Evolutionary conservation across 2,888 invertebrate genomes (phyloP).

Genomic region (Drosophila cracens): DNA sequence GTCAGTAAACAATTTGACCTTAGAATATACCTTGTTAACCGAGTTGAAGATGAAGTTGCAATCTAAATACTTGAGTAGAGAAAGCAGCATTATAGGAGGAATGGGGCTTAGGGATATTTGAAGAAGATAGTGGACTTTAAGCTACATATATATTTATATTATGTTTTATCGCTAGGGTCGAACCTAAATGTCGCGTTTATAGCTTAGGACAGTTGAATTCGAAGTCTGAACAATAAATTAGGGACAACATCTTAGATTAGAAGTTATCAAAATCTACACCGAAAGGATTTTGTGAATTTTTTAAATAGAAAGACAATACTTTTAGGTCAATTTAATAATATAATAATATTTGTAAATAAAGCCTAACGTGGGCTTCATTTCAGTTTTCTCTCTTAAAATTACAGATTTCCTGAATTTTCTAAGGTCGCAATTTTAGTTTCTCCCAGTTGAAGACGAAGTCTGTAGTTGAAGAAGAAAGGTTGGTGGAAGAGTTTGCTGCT

Average conservation of each 20-base stretch:
- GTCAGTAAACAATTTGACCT: conserved; percentile 9
- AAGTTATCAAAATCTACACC: too few species aligned
- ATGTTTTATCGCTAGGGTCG: too few species aligned
- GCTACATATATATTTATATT: too few species aligned
- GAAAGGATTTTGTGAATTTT: too few species aligned
- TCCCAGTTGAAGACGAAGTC: not conserved
- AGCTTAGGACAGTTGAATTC: too few species aligned
- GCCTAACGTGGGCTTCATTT: not conserved
- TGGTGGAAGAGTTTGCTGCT: not conserved
- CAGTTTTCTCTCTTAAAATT: not conserved
- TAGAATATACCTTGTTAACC: not conserved
- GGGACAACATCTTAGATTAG: too few species aligned
- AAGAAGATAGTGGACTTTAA: not conserved
- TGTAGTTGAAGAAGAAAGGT: not conserved
- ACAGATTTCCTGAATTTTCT: too few species aligned
- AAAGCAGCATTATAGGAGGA: not conserved
- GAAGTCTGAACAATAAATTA: too few species aligned
- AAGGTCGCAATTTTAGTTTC: not conserved
- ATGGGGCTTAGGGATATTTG: not conserved
- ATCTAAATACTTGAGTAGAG: not conserved
- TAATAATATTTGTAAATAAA: too few species aligned
- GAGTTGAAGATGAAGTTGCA: not conserved
- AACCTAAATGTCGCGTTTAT: too few species aligned
- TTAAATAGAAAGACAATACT: too few species aligned
- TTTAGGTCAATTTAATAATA: too few species aligned